Evolutionary conservation across 2,113 vertebrate genomes (phyloP).

Genomic region (Pardalotus punctatus): DNA sequence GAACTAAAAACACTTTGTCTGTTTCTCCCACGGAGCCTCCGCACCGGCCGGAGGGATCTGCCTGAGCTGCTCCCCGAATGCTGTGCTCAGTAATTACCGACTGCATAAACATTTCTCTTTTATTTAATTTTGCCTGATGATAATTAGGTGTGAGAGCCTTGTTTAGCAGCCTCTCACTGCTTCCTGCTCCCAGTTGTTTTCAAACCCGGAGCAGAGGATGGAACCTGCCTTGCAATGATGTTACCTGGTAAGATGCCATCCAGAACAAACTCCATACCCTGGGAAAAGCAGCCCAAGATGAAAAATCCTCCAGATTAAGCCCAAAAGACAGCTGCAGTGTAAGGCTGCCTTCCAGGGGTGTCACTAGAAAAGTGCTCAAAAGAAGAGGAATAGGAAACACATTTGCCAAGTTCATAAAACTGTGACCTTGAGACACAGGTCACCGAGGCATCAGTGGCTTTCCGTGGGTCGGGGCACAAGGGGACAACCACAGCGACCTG

Average conservation of each 20-base stretch:
- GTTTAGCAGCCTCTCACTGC: neutral
- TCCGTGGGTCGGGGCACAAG: fast-evolving
- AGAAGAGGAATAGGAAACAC: neutral
- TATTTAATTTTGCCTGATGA: slow-evolving; percentile 21
- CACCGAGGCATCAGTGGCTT: neutral
- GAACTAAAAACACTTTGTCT: neutral
- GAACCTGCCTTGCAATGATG: neutral
- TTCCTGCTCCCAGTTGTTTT: neutral
- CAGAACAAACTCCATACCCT: neutral
- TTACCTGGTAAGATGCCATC: neutral
- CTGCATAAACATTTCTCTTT: neutral
- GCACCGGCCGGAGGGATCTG: neutral
- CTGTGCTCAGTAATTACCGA: neutral
- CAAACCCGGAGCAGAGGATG: neutral
- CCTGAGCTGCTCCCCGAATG: neutral
- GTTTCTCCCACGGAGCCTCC: neutral
- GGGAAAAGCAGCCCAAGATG: neutral
- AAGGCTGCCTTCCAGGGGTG: neutral
- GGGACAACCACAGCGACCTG: neutral
- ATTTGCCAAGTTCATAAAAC: neutral
- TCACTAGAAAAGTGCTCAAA: neutral
- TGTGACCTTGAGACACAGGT: neutral
- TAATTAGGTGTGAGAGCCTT: neutral
- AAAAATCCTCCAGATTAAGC: neutral
- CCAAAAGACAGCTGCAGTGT: neutral